Evolutionary conservation across 2,113 vertebrate species (phyloP).

Genomic region (Boulengeromyrus knoepffleri): DNA sequence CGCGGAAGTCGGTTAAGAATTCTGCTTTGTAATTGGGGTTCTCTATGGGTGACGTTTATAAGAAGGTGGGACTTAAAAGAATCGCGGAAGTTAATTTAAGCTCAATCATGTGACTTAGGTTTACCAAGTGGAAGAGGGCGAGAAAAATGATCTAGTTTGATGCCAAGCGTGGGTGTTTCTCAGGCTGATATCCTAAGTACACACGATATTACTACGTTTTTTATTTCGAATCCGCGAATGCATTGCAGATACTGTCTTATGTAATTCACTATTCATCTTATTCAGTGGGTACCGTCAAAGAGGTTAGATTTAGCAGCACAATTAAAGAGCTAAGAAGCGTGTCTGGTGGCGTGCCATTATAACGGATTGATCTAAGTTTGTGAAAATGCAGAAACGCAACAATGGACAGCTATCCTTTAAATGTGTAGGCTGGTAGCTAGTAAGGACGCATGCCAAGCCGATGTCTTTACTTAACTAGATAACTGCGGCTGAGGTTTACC

Average conservation of each 20-base stretch:
- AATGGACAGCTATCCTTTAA: neutral
- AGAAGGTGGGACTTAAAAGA: neutral
- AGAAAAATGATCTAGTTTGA: neutral
- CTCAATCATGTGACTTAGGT: neutral
- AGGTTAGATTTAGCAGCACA: neutral
- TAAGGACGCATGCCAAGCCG: neutral
- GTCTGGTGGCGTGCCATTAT: neutral
- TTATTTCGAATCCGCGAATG: neutral
- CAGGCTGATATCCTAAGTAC: constrained; percentile 22
- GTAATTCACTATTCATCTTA: neutral
- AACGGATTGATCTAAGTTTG: neutral
- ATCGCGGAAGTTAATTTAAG: neutral
- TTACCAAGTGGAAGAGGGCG: neutral
- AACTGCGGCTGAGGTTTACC: neutral
- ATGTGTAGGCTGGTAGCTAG: neutral
- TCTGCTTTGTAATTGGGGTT: neutral
- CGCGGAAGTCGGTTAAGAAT: neutral
- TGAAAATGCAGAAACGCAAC: neutral
- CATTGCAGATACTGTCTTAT: neutral
- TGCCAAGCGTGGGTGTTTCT: neutral
- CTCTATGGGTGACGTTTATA: neutral
- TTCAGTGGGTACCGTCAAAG: neutral
- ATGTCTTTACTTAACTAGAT: neutral
- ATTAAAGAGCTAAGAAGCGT: neutral
- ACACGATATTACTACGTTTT: constrained; percentile 23